Conservation (phyloP, 2,113 vertebrate species). For the Panthera leo region DNA sequence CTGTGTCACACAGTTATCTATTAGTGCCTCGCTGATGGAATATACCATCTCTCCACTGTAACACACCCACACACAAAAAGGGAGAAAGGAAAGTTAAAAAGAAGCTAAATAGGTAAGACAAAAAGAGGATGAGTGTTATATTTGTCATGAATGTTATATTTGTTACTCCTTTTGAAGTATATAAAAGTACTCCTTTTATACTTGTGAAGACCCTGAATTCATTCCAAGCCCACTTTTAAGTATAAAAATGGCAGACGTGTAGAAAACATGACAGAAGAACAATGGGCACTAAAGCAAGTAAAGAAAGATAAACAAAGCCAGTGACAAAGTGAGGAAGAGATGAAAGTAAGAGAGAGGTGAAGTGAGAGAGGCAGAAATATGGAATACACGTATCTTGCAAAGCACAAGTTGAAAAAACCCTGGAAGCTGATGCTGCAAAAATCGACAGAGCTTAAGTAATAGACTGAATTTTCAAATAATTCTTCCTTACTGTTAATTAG, state of each 20-base stretch:
- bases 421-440: neutral
- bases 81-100: constrained; percentile 18
- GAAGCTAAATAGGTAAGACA: neutral
- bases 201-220: neutral
- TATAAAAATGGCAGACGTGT: neutral
- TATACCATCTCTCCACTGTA: neutral
- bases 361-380: neutral
- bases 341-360: neutral
- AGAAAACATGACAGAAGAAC: neutral
- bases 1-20: neutral
- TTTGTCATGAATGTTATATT: neutral
- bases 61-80: neutral
- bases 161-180: neutral
- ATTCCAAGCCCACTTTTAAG: neutral
- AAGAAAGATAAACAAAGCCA: neutral
- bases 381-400: neutral
- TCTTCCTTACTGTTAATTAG: constrained; percentile 2
- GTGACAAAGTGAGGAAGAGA: neutral
- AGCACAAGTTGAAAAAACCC: neutral
- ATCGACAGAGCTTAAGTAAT: neutral
- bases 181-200: too few species aligned
- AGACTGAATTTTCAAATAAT: constrained; percentile 7
- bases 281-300: neutral
- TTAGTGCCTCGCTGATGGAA: neutral
- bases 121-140: neutral